Base-by-base conservation (phyloP, 2,888 invertebrate species). In the Patella pellucida region DNA sequence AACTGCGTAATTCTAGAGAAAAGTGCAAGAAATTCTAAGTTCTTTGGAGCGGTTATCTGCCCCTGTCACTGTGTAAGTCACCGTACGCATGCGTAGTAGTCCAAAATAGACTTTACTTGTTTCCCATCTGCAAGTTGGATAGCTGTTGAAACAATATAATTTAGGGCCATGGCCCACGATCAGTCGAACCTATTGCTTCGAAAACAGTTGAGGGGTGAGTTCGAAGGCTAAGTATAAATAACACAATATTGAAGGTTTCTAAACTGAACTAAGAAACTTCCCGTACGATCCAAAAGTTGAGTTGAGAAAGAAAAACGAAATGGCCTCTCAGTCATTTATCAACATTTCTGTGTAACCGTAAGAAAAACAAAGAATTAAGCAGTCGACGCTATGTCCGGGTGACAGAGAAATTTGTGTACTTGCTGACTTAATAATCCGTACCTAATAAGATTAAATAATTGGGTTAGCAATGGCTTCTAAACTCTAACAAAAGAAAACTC, bases 191-290 rank as follows among this genome's bases (percentile, higher is more conserved):
- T 88, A 67, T 81, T 89, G 74, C 84, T 88, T 69, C 82, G 81
- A 70, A 85, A 82, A 82, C 88, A 88, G 75, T 82, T 89, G 15
- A 83, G 83, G 78, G 87, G 87, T 88, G 78, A 80, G 79, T 76
- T 41, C 9, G 41, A 41, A 41, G 41, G 41, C 41, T 41, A 41
- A 41, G 41, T 41, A 41, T 41, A 41, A 41, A 41, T 41, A 9
- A 41, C 9, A 41, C 41, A 41, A 41, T 41, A 41, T 41, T 41
- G 41, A 41, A 41, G 41, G 7, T 41, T 41, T 41, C 41, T 41
- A 7, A 41, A 41, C 41, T 41, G 41, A 41, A 41, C 41, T 41
- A 41, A 41, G 41, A 41, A 41, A 41, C 41, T 41, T 41, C 41
- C 41, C 9, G 41, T 7, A 41, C 41, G 41, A 41, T 41, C 9